Evolutionary conservation across 2,797 vertebrate genomes (phyloP), one percentile per base, ranked within the genome.

Genomic region (Rhadinocentrus ornatus): DNA sequence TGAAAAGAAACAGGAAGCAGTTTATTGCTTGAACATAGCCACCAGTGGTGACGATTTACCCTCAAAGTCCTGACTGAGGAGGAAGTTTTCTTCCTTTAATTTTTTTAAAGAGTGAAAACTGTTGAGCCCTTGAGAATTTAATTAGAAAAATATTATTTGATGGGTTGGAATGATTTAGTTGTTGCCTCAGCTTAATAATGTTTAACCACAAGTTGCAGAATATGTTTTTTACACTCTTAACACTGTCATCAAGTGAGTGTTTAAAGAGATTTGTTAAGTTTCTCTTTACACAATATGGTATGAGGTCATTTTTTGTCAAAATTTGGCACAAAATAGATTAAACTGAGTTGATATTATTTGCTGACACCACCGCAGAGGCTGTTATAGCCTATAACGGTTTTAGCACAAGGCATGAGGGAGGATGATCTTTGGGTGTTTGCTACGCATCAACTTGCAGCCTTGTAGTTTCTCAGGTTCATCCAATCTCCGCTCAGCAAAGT

Each of bases 1-100:
- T 3, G 11, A 65, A 34, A 6, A n/a, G 71, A 68, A 78, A 71
- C 76, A 77, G 83, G 86, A 86, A 85, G 74, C 68, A 46, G 71
- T 80, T 71, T 67, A 37, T 61, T 59, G 29, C 62, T 54, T 53
- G 44, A n/a, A 54, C n/a, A 58, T 50, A 54, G 37, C 8, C 4
- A 18, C n/a, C 50, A 10, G 31, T 16, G 46, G 26, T 12, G 55
- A 34, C 22, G 59, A 37, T 66, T 69, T 37, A 71, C 5, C 57
- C 61, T 65, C 44, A 20, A 12, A 65, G 41, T 55, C 56, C 34
- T 48, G 31, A 6, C 32, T 10, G 39, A 46, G 73, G 75, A 82
- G 73, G 76, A 87, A 78, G 76, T 77, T 58, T 72, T 80, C n/a
- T 46, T 62, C 48, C 8, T 41, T 41, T 41, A 26, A 13, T 52